Evolutionary conservation across 2,888 invertebrate genomes (phyloP).

Genomic region (Megaustenia siamemsis): DNA sequence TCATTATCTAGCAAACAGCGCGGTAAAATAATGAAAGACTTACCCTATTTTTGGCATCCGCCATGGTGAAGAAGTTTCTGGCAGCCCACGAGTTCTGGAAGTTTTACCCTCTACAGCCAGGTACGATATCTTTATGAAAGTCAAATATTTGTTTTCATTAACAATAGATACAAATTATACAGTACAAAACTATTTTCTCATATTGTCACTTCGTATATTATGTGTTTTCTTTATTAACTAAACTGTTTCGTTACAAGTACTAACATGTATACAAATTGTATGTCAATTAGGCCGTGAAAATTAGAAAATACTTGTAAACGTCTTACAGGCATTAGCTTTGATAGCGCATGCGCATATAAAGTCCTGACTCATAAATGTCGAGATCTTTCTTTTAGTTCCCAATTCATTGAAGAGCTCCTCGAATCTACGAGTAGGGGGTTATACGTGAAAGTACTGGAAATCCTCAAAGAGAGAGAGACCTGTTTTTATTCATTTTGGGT

Average conservation of each 20-base stretch:
- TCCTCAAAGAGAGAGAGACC: no score
- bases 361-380: neutral
- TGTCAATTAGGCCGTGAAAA: neutral
- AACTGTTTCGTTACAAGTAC: neutral
- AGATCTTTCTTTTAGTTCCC: slow-evolving; percentile 21
- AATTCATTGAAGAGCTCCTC: neutral
- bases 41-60: slow-evolving; percentile 36
- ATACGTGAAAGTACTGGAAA: no score
- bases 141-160: neutral
- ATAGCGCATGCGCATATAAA: slow-evolving; percentile 2
- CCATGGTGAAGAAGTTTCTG: slow-evolving; percentile 51
- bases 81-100: slow-evolving; percentile 48
- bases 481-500: no score
- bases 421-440: no score
- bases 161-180: no score
- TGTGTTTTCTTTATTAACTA: neutral
- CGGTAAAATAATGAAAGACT: neutral
- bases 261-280: neutral
- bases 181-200: neutral
- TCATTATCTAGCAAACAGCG: no score
- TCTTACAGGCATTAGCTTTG: no score
- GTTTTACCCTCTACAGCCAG: slow-evolving; percentile 36
- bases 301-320: neutral
- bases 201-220: neutral
- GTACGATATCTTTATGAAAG: neutral